Percentiles rank a stretch among this genome's conserved stretches.
phyloP scores from a whole-genome alignment of 2,113 vertebrate species.

The Polypterus bichir region DNA sequence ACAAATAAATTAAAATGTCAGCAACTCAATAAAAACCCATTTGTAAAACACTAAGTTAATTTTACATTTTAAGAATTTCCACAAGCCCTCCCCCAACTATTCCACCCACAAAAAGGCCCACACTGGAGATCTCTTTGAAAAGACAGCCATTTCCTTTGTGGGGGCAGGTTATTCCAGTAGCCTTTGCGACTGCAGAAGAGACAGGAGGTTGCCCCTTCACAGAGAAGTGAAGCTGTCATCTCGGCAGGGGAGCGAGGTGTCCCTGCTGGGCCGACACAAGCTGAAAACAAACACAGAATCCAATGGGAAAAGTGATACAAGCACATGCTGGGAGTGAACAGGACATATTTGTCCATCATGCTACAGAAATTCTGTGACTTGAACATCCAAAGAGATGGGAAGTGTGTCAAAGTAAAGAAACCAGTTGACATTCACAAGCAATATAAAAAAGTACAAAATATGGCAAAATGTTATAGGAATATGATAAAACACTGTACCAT shows the following conservation, averaged over 20 bases:
- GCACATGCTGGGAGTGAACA: conserved; percentile 31
- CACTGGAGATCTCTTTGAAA: conserved; percentile 34
- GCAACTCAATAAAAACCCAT: no score
- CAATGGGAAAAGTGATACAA: conserved; percentile 36
- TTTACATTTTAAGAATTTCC: no score
- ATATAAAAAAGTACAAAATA: no score
- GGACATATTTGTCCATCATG: background rate
- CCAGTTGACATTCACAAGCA: no score
- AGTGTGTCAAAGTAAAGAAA: no score
- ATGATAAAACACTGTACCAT: no score
- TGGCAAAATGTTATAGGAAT: no score
- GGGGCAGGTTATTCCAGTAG: conserved; percentile 44
- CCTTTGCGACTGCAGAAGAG: conserved; percentile 40
- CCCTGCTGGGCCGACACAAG: conserved; percentile 36
- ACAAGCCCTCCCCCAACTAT: conserved; percentile 3
- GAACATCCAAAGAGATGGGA: no score
- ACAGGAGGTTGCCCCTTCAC: conserved; percentile 43
- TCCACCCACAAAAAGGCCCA: background rate
- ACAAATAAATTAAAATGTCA: no score
- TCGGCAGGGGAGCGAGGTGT: conserved; percentile 41
- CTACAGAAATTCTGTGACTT: background rate
- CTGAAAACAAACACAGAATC: conserved; percentile 47
- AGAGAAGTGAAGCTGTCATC: conserved; percentile 43
- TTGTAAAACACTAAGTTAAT: no score
- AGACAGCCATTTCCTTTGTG: conserved; percentile 47